Evolutionary conservation across 2,888 invertebrate species (phyloP), one percentile per base, ranked within the genome.

Genomic region (Cantharis nigra): DNA sequence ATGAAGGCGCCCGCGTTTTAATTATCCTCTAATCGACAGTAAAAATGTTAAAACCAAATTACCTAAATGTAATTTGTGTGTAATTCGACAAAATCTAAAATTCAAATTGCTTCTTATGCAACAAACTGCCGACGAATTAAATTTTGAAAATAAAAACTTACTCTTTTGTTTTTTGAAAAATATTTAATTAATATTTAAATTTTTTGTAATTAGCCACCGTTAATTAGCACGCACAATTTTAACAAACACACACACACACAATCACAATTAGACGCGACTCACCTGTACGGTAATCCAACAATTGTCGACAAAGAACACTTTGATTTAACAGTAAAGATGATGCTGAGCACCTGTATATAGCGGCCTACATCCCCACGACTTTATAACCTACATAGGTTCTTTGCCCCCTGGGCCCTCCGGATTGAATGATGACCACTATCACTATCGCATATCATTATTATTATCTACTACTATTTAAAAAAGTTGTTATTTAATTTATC

Each of bases 281-380:
- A 85, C 85, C 85, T 82, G 82, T 81, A 71, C 74, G 78, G 16
- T 80, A 79, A 77, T 83, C 81, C 80, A 82, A 82, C 80, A 81
- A 81, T 80, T 78, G 78, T 80, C 83, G 79, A 82, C 80, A 83
- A 84, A 84, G 84, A 83, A 83, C 86, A 86, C 86, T 78, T 74
- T 76, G 79, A 78, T 78, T 78, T 79, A 80, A 82, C 82, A 81
- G 78, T 49, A 71, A 72, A 70, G 63, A 71, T 71, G 64, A 71
- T 77, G 77, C 65, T 62, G 75, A 71, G 74, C 78, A 74, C 82
- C 83, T 81, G 88, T 88, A 86, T 89, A 89, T 89, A 88, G 87
- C 87, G 87, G 83, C 87, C 87, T 87, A 88, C 87, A 88, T 88
- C 88, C 88, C 88, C 88, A 88, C 88, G 85, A 84, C 85, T 85